Evolutionary conservation across 2,797 vertebrate species (phyloP), one percentile per base, ranked within the genome.

Genomic region (Crypturellus tataupa): DNA sequence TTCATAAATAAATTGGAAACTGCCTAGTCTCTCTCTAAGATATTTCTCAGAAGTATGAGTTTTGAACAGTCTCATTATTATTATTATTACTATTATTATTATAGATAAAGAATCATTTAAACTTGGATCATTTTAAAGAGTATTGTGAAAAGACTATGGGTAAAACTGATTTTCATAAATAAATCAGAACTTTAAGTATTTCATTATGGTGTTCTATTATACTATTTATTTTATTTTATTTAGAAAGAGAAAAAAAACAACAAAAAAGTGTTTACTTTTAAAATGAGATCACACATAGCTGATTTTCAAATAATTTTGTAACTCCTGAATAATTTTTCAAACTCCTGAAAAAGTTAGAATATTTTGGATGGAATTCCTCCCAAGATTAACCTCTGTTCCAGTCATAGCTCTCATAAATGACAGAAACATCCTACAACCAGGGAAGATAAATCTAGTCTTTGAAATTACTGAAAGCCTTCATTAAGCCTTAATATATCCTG

Each of bases 401-500:
- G 97, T 94, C 91, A 84, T 80, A 95, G 89, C 14, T 37, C 84
- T 96, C 35, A 63, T 29, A 96, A 96, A 93, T 95, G 90, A 97
- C 87, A 97, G 94, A 96, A 97, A 97, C 0, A 0, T 94, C 80
- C 73, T 88, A 77, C 97, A 97, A 97, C 94, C 85, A 76, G 86
- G 46, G 63, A 96, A 98, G 98, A 98, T 97, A 98, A 97, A 98
- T 98, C 97, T 97, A 92, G 89, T 97, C 93, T 85, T 94, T 96
- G 95, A 97, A 98, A 98, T 98, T 97, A 98, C 95, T 97, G 97
- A 98, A 97, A 97, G 97, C 93, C 95, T 98, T 98, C 97, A 98
- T 98, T 98, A 98, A 98, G 97, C 89, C 97, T 98, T 98, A 98
- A 98, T 98, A 97, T 97, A 98, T 98, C 96, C 98, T 98, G 98